phyloP scores from a whole-genome alignment of 2,113 vertebrate genomes.

The Caranx ignobilis region DNA sequence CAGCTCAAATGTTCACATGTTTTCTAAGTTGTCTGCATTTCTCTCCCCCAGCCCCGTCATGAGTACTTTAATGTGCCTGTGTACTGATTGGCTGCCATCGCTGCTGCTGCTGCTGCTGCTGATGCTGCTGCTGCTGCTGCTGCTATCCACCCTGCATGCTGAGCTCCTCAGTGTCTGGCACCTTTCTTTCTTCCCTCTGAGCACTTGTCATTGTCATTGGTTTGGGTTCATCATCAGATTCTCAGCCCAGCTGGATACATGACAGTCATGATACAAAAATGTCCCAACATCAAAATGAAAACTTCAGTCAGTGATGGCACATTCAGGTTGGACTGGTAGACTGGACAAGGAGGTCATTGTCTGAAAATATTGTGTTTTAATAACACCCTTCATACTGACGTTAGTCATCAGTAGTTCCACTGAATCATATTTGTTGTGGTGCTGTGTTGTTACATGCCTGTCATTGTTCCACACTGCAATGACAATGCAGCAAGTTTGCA shows the following conservation, averaged over 20 bases:
- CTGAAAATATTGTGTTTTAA: not conserved
- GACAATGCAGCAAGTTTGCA: slow-evolving; percentile 12
- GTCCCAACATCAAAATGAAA: slow-evolving; percentile 8
- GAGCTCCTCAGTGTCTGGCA: slow-evolving; percentile 76
- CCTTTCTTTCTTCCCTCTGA: slow-evolving; percentile 65
- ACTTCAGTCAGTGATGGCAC: not conserved
- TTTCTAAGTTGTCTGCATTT: slow-evolving; percentile 86
- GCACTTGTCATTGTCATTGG: slow-evolving; percentile 47
- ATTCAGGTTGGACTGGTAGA: not conserved
- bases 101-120: slow-evolving; percentile 86
- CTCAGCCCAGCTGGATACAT: slow-evolving; percentile 11
- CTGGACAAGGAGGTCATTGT: not conserved
- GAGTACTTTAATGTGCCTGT: slow-evolving; percentile 99
- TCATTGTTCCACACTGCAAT: slow-evolving; percentile 22
- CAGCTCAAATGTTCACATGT: slow-evolving; percentile 28
- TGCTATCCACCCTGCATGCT: slow-evolving; percentile 75
- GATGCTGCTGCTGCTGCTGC: slow-evolving; percentile 81
- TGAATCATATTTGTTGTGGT: not conserved
- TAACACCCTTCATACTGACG: not conserved
- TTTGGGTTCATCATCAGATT: slow-evolving; percentile 15
- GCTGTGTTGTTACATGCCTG: slow-evolving; percentile 53
- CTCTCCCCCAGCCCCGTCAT: slow-evolving; percentile 94
- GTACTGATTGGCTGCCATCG: slow-evolving; percentile 93
- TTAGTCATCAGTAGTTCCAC: not conserved
- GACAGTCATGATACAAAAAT: slow-evolving; percentile 29